Base-by-base conservation (phyloP, 2,113 vertebrate genomes). In the Psephotus haematonotus region DNA sequence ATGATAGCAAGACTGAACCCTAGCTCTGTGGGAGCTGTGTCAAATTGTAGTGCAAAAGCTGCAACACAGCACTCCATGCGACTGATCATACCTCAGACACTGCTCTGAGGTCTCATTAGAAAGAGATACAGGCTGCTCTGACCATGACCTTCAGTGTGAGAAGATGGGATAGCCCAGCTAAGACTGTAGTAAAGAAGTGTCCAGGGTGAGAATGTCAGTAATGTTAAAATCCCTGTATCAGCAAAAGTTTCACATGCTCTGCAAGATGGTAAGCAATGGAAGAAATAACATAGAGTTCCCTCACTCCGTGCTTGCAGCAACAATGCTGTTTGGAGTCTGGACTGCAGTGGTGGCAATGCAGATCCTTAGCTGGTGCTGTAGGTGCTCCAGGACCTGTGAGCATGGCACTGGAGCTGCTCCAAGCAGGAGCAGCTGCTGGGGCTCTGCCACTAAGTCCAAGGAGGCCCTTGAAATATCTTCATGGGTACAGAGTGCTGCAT, bases 331-430 rank as follows among this genome's bases (percentile, higher is more conserved):
- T 29, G 31, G 39, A 46, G 15, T 23, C 33, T 33, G 29, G 23
- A 9, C 7, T 64, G 64, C 35, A 24, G 18, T 37, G 43, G 33
- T n/a, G 50, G 29, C 20, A 16, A 29, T 60, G 33, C 11, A 50
- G 55, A 62, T 39, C 22, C 50, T 67, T 33, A 59, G 46, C 37
- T 0, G 0, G 19, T 31, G 46, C 46, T 81, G 9, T 49, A 43
- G 62, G 20, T 41, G 15, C 29, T 62, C 29, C 20, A 27, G 25
- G 53, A 47, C 52, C 25, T 62, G 25, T 13, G 17, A 74, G 28
- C 3, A 0, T 7, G 10, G 49, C 23, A 11, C 28, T 44, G 35
- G 55, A 1, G 2, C 33, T 52, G 33, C 43, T 65, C 35, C 3
- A 8, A 8, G 14, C 1, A 4, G 13, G 18, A 6, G 5, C 5